Percentiles rank a stretch among this genome's conserved stretches.
Evolutionary conservation across 2,797 vertebrate species (phyloP).

Genomic region (Falco novaeseelandiae): DNA sequence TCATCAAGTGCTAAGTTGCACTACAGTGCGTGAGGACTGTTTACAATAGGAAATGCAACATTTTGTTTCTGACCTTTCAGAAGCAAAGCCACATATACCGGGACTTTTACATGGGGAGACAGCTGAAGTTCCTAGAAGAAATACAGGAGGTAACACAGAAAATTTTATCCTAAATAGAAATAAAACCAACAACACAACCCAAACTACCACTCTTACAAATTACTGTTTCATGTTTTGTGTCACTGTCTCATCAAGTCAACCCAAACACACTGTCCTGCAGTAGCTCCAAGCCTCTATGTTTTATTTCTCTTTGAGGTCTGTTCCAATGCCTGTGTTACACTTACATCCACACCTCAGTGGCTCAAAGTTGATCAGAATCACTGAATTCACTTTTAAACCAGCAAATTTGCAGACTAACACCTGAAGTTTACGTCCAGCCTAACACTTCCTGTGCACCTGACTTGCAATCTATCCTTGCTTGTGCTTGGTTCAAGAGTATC

Average conservation of each 20-base stretch:
- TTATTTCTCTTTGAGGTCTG: not conserved
- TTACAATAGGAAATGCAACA: not conserved
- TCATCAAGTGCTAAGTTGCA: not conserved
- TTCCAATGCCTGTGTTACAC: not conserved
- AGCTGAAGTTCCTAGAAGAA: not conserved
- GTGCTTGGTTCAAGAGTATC: not conserved
- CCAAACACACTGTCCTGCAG: not conserved
- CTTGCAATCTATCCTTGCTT: not conserved
- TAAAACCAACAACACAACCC: not conserved
- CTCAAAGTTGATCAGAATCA: not conserved
- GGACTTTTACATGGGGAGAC: not conserved
- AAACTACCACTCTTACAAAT: not conserved
- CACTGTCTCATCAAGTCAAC: not conserved
- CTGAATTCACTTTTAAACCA: not conserved
- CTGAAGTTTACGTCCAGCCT: not conserved
- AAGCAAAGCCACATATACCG: not conserved
- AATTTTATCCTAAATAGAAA: not conserved
- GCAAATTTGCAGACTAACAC: not conserved
- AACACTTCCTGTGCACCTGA: not conserved
- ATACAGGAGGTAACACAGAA: not conserved
- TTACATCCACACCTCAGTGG: not conserved
- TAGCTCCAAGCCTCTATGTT: not conserved
- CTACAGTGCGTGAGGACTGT: rapidly evolving
- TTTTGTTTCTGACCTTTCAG: not conserved
- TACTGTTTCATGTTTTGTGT: not conserved